These are phyloP conservation scores for Stenchaetothrips biformis DNA, from an alignment of 2,888 invertebrate species.

Conservation along the genomic window DNA sequence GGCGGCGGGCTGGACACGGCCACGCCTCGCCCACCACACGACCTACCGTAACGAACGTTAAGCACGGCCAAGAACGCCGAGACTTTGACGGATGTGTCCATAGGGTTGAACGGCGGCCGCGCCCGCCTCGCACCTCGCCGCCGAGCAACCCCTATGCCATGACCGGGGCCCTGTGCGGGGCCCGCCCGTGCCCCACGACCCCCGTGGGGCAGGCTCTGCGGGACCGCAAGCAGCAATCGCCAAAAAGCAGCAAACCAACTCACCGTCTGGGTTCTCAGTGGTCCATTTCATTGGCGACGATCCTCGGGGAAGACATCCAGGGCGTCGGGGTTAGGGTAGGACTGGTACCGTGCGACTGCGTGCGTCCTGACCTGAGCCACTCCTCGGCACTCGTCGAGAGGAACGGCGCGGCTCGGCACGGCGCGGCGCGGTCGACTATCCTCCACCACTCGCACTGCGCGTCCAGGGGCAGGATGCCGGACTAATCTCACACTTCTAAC, in stretches of 20 bases:
- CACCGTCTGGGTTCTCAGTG: not conserved
- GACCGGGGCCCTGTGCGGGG: too few species aligned
- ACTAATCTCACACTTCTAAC: not conserved
- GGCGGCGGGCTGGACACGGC: not conserved
- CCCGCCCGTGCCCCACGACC: not conserved
- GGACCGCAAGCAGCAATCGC: not conserved
- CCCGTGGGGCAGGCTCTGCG: not conserved
- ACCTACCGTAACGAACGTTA: not conserved
- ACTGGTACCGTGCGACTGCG: not conserved
- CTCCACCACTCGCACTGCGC: not conserved
- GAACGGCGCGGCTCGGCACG: not conserved
- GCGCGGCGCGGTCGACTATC: constrained; percentile 3
- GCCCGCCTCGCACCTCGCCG: not conserved
- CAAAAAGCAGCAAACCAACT: not conserved
- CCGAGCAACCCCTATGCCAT: not conserved
- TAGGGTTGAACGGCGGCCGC: not conserved
- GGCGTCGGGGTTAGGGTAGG: constrained; percentile 8
- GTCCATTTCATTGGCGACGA: not conserved
- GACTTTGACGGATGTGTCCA: not conserved
- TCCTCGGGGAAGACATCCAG: not conserved
- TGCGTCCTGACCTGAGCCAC: constrained; percentile 10
- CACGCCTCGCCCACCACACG: not conserved
- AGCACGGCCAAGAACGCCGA: too few species aligned
- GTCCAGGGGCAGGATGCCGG: not conserved
- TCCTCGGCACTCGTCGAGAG: not conserved